phyloP scores from a whole-genome alignment of 2,797 vertebrate species.

The Cryptoblepharus egeriae region DNA sequence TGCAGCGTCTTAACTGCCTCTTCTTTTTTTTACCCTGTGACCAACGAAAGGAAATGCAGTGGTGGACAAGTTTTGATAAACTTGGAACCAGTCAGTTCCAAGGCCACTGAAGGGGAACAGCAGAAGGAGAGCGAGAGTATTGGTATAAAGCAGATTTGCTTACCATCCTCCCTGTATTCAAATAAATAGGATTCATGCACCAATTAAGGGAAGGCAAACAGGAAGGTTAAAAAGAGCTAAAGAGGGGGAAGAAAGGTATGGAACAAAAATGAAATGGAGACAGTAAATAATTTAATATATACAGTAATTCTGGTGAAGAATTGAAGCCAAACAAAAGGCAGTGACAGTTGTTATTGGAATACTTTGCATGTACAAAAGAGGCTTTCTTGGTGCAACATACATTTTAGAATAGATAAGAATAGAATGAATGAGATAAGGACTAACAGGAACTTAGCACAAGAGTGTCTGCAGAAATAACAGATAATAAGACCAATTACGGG shows the following conservation, averaged over 20 bases:
- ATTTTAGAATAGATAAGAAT: too few species aligned
- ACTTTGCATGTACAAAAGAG: not conserved
- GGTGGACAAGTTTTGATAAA: not conserved
- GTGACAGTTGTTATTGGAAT: not conserved
- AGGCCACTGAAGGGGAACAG: not conserved
- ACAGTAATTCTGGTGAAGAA: not conserved
- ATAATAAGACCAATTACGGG: not conserved
- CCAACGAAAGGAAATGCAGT: not conserved
- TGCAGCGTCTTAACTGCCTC: not conserved
- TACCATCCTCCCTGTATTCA: too few species aligned
- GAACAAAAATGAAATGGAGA: not conserved
- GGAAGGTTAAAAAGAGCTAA: not conserved
- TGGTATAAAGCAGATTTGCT: not conserved
- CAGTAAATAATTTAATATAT: slow-evolving; percentile 3
- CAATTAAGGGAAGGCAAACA: not conserved
- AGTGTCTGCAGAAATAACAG: not conserved
- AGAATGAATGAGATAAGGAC: not conserved
- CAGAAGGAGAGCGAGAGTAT: not conserved
- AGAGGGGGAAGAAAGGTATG: not conserved
- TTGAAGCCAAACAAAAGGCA: not conserved
- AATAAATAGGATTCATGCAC: slow-evolving; percentile 6
- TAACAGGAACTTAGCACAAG: not conserved
- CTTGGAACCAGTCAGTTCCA: not conserved
- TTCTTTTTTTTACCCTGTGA: not conserved
- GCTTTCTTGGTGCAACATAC: not conserved